These are phyloP conservation scores for Pterobdella sp. DNA, from an alignment of 2,888 invertebrate species.

Conservation along the genomic window DNA sequence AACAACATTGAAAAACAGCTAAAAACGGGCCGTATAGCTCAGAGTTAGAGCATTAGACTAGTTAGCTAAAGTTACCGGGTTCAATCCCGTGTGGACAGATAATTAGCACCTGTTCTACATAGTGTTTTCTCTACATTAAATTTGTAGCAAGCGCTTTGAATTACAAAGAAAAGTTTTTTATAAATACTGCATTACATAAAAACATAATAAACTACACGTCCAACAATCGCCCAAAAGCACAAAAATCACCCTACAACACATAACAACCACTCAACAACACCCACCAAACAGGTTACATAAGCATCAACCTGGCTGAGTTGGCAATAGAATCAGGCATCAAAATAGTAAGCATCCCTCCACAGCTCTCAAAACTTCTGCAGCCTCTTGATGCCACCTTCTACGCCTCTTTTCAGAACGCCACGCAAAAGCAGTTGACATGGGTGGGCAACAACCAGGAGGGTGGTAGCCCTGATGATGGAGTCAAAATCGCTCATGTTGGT, in stretches of 20 bases:
- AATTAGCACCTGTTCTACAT: no score
- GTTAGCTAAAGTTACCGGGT: no score
- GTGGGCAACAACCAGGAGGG: not conserved
- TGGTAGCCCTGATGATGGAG: not conserved
- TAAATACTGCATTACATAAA: no score
- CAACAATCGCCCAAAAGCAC: not conserved
- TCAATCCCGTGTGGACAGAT: no score
- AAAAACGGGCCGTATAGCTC: no score
- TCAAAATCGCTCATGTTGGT: conserved; percentile 11
- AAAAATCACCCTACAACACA: not conserved
- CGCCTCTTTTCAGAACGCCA: not conserved
- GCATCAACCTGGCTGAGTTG: conserved; percentile 17
- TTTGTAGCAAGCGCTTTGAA: no score
- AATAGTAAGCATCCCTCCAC: conserved; percentile 14
- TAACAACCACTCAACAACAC: not conserved
- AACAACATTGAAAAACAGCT: no score
- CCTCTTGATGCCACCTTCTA: conserved; percentile 11
- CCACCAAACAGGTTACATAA: conserved; percentile 15
- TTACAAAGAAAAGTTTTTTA: no score
- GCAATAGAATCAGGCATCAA: not conserved
- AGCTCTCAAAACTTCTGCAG: conserved; percentile 15
- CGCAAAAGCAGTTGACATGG: not conserved
- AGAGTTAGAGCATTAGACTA: no score
- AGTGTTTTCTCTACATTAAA: no score
- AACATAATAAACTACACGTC: not conserved